Percentiles rank a stretch among this genome's conserved stretches.
phyloP scores from a whole-genome alignment of 64 coral and sea anemone species.

The Actinia tenebrosa region DNA sequence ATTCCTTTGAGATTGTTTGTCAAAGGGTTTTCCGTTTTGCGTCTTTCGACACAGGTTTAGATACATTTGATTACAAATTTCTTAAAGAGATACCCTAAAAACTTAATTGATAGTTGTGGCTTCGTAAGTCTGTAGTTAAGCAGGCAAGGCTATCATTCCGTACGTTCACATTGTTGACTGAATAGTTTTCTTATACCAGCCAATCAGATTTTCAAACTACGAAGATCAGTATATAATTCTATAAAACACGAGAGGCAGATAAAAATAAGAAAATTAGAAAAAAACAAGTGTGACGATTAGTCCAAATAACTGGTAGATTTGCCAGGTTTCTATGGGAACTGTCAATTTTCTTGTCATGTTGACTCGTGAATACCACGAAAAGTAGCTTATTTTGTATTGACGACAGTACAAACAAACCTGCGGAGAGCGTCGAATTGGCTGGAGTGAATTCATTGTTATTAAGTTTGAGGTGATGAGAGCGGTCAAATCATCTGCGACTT shows the following conservation, averaged over 20 bases:
- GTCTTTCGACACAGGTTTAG: neutral
- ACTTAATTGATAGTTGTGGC: neutral
- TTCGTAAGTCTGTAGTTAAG: neutral
- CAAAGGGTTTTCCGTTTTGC: neutral
- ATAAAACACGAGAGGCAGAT: neutral
- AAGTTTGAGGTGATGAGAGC: neutral
- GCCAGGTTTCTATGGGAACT: neutral
- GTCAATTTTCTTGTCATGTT: neutral
- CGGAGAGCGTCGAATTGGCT: neutral
- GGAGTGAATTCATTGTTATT: neutral
- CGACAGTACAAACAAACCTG: neutral
- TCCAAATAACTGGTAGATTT: constrained; percentile 7
- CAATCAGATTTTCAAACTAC: neutral
- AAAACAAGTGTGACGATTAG: neutral
- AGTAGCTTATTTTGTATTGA: neutral
- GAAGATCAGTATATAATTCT: neutral
- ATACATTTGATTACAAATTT: neutral
- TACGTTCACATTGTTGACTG: neutral
- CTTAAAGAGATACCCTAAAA: neutral
- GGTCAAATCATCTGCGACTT: neutral
- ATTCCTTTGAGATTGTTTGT: neutral
- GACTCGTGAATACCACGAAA: neutral
- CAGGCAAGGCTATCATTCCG: neutral
- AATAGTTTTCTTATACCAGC: neutral
- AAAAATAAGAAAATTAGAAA: neutral